These are phyloP conservation scores for Drosophila obscura DNA, from an alignment of 1,140 invertebrate genomes.

Conservation along the genomic window DNA sequence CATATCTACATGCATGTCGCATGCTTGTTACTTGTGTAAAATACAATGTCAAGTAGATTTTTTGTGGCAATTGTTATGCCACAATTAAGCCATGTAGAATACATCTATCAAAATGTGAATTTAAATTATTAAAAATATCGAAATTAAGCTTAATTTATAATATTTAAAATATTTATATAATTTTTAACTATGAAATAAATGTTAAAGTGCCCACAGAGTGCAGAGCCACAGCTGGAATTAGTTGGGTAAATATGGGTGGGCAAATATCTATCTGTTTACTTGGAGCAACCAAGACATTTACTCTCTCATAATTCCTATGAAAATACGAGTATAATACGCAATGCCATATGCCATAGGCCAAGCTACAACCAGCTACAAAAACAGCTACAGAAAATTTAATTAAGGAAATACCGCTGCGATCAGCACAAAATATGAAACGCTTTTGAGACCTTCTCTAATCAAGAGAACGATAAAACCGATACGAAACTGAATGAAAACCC, in stretches of 20 bases:
- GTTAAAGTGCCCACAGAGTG: slow-evolving; percentile 1
- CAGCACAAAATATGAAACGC: slow-evolving; percentile 70
- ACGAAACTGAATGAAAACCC: slow-evolving; percentile 25
- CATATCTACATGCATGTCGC: background rate
- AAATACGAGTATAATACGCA: slow-evolving; percentile 19
- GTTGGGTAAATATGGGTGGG: too few relatives aligned
- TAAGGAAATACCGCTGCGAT: slow-evolving; percentile 78
- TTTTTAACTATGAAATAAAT: slow-evolving; percentile 23
- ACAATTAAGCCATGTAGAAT: slow-evolving; percentile 12
- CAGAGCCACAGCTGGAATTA: background rate
- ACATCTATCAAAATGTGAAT: slow-evolving; percentile 33
- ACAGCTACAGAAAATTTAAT: slow-evolving; percentile 63
- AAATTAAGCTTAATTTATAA: slow-evolving; percentile 12
- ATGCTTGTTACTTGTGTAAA: slow-evolving; percentile 14
- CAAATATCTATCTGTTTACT: background rate
- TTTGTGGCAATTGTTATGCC: slow-evolving; percentile 6
- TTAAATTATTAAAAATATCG: slow-evolving; percentile 50
- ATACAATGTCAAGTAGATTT: background rate
- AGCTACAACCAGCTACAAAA: slow-evolving; percentile 17
- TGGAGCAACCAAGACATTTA: background rate
- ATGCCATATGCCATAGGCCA: slow-evolving; percentile 32
- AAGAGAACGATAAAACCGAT: slow-evolving; percentile 72
- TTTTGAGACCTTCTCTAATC: slow-evolving; percentile 73
- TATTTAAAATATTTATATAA: slow-evolving; percentile 26
- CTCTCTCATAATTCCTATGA: slow-evolving; percentile 3